These are phyloP conservation scores for Trichacis sp. DNA, from an alignment of 2,888 invertebrate genomes.

Conservation along the genomic window DNA sequence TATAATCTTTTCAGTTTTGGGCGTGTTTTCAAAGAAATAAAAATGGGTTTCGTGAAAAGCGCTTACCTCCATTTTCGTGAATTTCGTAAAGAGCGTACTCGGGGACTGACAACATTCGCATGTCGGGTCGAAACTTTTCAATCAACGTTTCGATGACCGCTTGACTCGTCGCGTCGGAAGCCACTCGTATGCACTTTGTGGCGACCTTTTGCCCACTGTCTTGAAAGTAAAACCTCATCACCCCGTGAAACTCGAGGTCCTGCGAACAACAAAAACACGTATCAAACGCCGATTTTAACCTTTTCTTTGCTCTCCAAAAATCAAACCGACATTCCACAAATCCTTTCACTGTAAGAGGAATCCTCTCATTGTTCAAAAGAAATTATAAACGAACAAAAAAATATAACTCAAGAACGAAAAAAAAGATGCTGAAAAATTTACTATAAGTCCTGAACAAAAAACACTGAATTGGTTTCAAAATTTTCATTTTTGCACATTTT, in stretches of 20 bases:
- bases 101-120: slow-evolving; percentile 89
- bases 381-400: too few relatives aligned
- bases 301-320: too few relatives aligned
- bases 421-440: too few relatives aligned
- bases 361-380: too few relatives aligned
- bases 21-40: slow-evolving; percentile 14
- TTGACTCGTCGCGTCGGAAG: slow-evolving; percentile 94
- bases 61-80: slow-evolving; percentile 78
- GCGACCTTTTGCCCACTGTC: slow-evolving; percentile 98
- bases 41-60: background rate
- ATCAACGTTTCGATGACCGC: slow-evolving; percentile 97
- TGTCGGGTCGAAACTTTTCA: slow-evolving; percentile 99
- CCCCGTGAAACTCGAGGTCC: slow-evolving; percentile 98
- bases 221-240: slow-evolving; percentile 99
- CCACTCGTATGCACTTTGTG: slow-evolving; percentile 98
- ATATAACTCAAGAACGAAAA: too few relatives aligned
- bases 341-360: too few relatives aligned
- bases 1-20: background rate
- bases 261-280: slow-evolving; percentile 65
- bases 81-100: slow-evolving; percentile 79
- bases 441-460: too few relatives aligned
- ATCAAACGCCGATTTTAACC: too few relatives aligned
- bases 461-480: too few relatives aligned
- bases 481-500: too few relatives aligned
- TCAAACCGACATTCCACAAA: too few relatives aligned